These are phyloP conservation scores for Ptilonorhynchus violaceus DNA, from an alignment of 2,113 vertebrate species.

Conservation along the genomic window DNA sequence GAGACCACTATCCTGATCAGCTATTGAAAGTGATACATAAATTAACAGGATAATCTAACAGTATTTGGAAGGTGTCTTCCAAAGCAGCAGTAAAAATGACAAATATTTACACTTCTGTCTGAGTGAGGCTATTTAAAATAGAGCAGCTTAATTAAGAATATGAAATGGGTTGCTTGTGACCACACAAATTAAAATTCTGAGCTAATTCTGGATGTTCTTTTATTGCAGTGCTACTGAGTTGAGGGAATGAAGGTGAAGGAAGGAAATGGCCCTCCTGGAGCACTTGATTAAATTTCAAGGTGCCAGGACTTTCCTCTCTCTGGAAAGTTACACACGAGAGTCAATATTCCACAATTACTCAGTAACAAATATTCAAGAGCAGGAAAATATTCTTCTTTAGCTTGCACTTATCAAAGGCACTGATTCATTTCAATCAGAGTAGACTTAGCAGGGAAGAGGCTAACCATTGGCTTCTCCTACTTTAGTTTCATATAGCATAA, in stretches of 20 bases:
- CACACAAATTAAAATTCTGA: background rate
- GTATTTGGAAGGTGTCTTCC: background rate
- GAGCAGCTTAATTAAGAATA: constrained; percentile 14
- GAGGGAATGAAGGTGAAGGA: background rate
- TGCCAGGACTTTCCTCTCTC: background rate
- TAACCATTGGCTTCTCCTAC: background rate
- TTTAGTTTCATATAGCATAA: background rate
- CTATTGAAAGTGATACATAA: background rate
- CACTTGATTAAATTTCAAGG: background rate
- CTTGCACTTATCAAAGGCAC: constrained; percentile 54
- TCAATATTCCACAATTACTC: background rate
- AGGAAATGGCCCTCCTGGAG: background rate
- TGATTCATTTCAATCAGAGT: background rate
- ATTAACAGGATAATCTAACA: background rate
- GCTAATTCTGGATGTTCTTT: background rate
- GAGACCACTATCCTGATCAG: background rate
- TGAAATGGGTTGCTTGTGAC: background rate
- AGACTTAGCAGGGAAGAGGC: background rate
- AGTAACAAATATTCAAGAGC: constrained; percentile 7
- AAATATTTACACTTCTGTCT: background rate
- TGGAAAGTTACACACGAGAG: background rate
- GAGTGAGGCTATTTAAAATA: constrained; percentile 8
- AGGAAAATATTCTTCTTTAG: constrained; percentile 25
- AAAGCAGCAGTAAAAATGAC: constrained; percentile 25
- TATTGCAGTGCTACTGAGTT: background rate